A percentile compares a stretch with the other conserved stretches of the same genome.
These are phyloP conservation scores for Melanotaenia parkinsoni DNA, from an alignment of 2,797 vertebrate genomes.

Conservation along the genomic window DNA sequence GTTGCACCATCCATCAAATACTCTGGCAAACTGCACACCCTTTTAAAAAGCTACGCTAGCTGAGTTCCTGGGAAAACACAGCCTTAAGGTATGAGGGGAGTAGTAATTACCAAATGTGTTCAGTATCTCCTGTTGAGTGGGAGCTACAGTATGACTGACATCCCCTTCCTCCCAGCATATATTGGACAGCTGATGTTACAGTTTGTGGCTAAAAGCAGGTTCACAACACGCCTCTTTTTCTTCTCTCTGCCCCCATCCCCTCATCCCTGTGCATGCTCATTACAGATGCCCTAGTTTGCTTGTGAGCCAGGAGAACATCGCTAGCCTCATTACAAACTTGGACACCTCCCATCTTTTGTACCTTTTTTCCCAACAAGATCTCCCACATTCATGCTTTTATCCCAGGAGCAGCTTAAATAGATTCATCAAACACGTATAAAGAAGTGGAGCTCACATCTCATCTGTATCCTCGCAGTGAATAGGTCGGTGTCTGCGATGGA, in stretches of 20 bases:
- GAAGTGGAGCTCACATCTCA: slow-evolving; percentile 65
- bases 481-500: slow-evolving; percentile 44
- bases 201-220: slow-evolving; percentile 45
- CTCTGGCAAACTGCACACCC: background rate
- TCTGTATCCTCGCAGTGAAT: slow-evolving; percentile 62
- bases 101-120: slow-evolving; percentile 35
- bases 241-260: slow-evolving; percentile 39
- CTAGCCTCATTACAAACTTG: slow-evolving; percentile 80
- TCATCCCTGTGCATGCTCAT: slow-evolving; percentile 67
- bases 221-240: slow-evolving; percentile 40
- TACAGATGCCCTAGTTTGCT: slow-evolving; percentile 81
- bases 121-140: slow-evolving; percentile 30
- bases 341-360: slow-evolving; percentile 77
- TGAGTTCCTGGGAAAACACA: slow-evolving; percentile 11
- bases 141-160: slow-evolving; percentile 33
- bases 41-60: slow-evolving; percentile 7
- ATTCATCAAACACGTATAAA: slow-evolving; percentile 80
- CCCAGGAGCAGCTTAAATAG: slow-evolving; percentile 68
- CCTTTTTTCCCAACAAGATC: slow-evolving; percentile 72
- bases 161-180: slow-evolving; percentile 16
- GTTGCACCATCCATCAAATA: slow-evolving; percentile 2
- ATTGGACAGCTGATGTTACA: slow-evolving; percentile 45
- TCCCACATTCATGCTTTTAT: slow-evolving; percentile 62
- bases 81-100: slow-evolving; percentile 3
- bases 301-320: slow-evolving; percentile 69